phyloP scores from a whole-genome alignment of 2,888 invertebrate species.

The Tetragonula carbonaria region DNA sequence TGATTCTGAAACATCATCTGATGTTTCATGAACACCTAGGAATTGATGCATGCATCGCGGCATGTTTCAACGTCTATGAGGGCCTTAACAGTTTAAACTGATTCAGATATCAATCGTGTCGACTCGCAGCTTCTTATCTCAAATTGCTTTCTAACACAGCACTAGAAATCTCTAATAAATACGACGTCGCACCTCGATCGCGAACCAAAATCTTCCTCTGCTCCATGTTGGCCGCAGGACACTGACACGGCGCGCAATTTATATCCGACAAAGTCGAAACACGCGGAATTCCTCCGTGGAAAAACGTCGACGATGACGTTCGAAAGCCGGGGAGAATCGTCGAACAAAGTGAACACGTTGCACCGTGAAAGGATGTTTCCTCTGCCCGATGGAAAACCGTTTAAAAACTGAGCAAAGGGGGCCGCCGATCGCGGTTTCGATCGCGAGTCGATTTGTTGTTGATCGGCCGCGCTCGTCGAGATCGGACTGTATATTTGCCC shows the following conservation, averaged over 20 bases:
- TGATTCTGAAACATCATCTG: too few species aligned
- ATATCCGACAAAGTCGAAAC: neutral
- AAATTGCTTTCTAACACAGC: too few species aligned
- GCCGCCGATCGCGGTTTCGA: neutral
- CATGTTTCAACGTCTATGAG: too few species aligned
- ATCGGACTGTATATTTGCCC: constrained; percentile 57
- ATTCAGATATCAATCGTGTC: too few species aligned
- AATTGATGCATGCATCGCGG: too few species aligned
- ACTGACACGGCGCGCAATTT: constrained; percentile 1
- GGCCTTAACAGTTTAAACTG: too few species aligned
- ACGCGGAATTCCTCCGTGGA: neutral
- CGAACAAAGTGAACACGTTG: neutral
- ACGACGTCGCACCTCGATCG: too few species aligned
- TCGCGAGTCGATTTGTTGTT: constrained; percentile 27
- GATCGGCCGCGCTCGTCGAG: constrained; percentile 20
- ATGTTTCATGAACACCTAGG: too few species aligned
- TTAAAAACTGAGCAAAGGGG: constrained; percentile 13
- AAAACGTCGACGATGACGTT: too few species aligned
- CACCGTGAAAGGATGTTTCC: neutral
- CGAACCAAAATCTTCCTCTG: too few species aligned
- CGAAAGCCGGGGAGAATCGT: neutral
- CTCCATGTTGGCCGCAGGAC: neutral
- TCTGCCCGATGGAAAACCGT: neutral
- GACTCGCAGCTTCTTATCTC: too few species aligned
- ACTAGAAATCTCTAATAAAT: neutral